A percentile compares a stretch with the other conserved stretches of the same genome.
Conservation (phyloP, 2,797 vertebrate genomes). For the Platalea minor region DNA sequence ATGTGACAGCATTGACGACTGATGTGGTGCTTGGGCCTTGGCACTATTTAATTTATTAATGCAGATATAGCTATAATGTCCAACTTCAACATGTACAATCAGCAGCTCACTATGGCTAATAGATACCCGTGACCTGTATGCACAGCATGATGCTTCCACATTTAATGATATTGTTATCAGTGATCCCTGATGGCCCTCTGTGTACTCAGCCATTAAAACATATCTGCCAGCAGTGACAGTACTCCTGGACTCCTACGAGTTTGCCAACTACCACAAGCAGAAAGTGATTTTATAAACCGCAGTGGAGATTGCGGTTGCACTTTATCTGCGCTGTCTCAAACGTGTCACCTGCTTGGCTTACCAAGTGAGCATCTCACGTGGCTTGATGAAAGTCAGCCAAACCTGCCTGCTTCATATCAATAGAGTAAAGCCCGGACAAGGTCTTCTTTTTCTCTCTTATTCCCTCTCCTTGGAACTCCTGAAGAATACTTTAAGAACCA, state of each 20-base stretch:
- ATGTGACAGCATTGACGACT: accelerated
- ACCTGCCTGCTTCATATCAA: not conserved
- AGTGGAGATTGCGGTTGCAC: not conserved
- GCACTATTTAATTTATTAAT: not conserved
- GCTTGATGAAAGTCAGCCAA: not conserved
- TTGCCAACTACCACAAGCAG: not conserved
- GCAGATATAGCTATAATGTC: not conserved
- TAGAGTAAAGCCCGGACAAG: not conserved
- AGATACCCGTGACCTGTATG: not conserved
- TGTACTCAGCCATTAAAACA: not conserved
- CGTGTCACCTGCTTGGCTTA: not conserved
- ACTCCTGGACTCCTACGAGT: not conserved
- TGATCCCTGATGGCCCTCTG: not conserved
- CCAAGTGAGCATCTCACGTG: not conserved
- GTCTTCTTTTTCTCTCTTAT: not conserved
- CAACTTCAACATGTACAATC: not conserved
- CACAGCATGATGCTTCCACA: not conserved
- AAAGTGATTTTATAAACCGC: not conserved
- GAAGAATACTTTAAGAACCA: not conserved
- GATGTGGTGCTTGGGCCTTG: not conserved
- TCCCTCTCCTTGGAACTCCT: not conserved
- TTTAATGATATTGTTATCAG: accelerated
- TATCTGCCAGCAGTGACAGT: not conserved
- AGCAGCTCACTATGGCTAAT: not conserved
- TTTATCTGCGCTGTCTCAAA: not conserved